Percentiles rank a stretch among this genome's conserved stretches.
phyloP scores from a whole-genome alignment of 2,888 invertebrate genomes.

The Teinopalpus imperialis region DNA sequence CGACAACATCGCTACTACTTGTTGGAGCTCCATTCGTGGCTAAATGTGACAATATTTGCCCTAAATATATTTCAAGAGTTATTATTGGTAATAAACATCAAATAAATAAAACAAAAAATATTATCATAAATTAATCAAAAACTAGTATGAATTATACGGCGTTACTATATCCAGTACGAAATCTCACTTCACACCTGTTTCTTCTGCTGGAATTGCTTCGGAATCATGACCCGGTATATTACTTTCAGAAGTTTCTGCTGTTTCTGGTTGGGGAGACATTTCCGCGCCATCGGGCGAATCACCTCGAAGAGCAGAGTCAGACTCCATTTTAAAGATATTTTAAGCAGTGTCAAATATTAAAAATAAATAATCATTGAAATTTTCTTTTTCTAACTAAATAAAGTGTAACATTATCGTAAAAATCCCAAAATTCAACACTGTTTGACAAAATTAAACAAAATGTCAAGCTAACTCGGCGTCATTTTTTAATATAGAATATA shows the following conservation, averaged over 20 bases:
- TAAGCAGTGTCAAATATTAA: constrained; percentile 32
- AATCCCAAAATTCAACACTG: constrained; percentile 39
- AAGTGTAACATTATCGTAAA: constrained; percentile 46
- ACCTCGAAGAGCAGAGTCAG: constrained; percentile 61
- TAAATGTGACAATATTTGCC: constrained; percentile 37
- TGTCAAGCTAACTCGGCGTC: constrained; percentile 36
- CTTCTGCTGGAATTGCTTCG: constrained; percentile 52
- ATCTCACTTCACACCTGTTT: constrained; percentile 46
- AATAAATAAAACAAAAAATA: constrained; percentile 15
- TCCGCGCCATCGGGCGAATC: constrained; percentile 76
- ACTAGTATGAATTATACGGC: not conserved
- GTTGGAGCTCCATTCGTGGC: constrained; percentile 66
- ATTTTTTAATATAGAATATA: constrained; percentile 20
- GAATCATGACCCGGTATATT: constrained; percentile 58
- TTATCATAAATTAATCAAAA: constrained; percentile 1
- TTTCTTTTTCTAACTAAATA: constrained; percentile 36
- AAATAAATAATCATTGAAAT: constrained; percentile 56
- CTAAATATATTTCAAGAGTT: constrained; percentile 23
- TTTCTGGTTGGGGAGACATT: constrained; percentile 65
- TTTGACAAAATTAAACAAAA: constrained; percentile 50
- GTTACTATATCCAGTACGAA: constrained; percentile 8
- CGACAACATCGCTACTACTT: constrained; percentile 70
- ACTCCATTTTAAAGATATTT: constrained; percentile 56
- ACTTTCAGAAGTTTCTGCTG: constrained; percentile 59
- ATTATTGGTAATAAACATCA: not conserved